Conservation (phyloP, 2,113 vertebrate genomes). For the Procavia capensis region DNA sequence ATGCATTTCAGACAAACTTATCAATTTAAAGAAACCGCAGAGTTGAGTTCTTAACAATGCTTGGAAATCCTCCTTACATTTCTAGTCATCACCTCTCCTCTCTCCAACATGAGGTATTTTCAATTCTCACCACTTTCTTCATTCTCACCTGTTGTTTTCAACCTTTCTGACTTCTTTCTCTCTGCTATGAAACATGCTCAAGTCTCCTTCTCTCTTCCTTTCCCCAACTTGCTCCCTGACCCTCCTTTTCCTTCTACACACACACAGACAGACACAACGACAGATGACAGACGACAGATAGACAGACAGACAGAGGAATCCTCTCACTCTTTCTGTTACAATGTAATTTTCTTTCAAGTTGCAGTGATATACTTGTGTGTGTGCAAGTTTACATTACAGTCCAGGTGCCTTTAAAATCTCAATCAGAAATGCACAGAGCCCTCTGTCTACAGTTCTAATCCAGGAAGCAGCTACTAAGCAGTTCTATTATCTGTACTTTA, state of each 20-base stretch:
- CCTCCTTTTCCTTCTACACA: neutral
- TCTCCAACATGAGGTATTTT: neutral
- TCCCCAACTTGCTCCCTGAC: neutral
- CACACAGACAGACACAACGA: neutral
- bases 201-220: neutral
- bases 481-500: neutral
- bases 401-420: neutral
- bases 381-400: neutral
- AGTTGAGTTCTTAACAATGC: neutral
- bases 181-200: neutral
- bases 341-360: neutral
- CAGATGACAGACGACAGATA: too few relatives aligned
- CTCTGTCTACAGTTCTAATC: neutral
- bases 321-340: neutral
- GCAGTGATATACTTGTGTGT: neutral
- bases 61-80: neutral
- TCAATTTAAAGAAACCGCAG: neutral
- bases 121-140: neutral
- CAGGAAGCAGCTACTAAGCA: neutral
- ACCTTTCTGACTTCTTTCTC: neutral
- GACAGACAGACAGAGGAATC: too few relatives aligned
- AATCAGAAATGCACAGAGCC: neutral
- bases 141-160: neutral
- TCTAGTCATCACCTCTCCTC: neutral
- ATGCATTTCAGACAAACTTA: conserved; percentile 30